These are phyloP conservation scores for Artibeus jamaicensis DNA, from an alignment of 2,797 vertebrate species.

Conservation along the genomic window DNA sequence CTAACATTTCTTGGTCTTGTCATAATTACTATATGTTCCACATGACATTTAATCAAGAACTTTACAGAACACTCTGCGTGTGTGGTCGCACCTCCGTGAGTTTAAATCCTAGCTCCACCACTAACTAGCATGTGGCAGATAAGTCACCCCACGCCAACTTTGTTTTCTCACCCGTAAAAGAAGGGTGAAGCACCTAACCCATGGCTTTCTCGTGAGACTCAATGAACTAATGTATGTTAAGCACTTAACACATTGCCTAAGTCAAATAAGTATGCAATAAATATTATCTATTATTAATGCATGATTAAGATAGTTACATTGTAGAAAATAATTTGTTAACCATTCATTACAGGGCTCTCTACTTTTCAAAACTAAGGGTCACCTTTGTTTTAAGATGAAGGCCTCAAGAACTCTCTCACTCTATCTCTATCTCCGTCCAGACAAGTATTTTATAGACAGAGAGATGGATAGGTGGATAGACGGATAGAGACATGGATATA, in stretches of 20 bases:
- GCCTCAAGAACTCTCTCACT: neutral
- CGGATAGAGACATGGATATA: neutral
- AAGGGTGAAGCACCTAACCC: neutral
- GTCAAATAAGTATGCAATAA: neutral
- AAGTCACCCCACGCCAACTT: neutral
- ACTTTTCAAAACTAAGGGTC: conserved; percentile 36
- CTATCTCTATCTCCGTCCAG: neutral
- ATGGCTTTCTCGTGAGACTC: neutral
- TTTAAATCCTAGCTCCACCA: neutral
- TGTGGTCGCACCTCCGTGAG: neutral
- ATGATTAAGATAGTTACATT: neutral
- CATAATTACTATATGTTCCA: neutral
- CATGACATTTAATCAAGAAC: neutral
- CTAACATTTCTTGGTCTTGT: neutral
- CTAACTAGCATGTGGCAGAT: neutral
- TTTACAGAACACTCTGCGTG: neutral
- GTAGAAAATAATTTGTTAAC: neutral
- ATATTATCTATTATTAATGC: neutral
- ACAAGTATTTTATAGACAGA: neutral
- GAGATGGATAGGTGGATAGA: neutral
- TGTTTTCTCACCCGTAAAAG: conserved; percentile 14
- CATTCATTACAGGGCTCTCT: neutral
- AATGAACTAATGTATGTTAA: neutral
- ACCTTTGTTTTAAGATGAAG: conserved; percentile 18
- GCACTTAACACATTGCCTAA: neutral